Percentiles rank a stretch among this genome's conserved stretches.
Evolutionary conservation across 2,888 invertebrate species (phyloP).

Genomic region (Thymelicus lineola): DNA sequence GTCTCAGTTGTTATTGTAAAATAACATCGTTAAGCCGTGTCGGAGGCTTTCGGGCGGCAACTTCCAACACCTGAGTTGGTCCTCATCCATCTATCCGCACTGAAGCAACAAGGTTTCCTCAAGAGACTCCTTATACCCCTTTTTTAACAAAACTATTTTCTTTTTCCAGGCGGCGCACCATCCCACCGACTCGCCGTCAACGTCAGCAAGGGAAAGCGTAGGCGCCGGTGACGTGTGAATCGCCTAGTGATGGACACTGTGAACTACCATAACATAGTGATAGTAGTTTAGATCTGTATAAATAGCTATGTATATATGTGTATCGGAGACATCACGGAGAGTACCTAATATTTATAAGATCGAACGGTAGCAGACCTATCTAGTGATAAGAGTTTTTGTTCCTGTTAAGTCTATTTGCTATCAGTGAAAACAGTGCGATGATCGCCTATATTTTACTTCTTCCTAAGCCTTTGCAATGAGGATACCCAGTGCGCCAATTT

Average conservation of each 20-base stretch:
- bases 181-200: slow-evolving; percentile 65
- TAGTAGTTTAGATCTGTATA: slow-evolving; percentile 51
- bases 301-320: slow-evolving; percentile 49
- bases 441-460: too few species aligned
- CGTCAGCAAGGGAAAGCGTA: slow-evolving; percentile 51
- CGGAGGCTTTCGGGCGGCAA: too few species aligned
- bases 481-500: too few species aligned
- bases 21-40: too few species aligned
- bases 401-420: slow-evolving; percentile 6
- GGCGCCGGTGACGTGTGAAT: slow-evolving; percentile 50
- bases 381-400: slow-evolving; percentile 16
- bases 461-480: too few species aligned
- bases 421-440: background rate
- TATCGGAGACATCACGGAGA: slow-evolving; percentile 47
- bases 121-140: too few species aligned
- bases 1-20: too few species aligned
- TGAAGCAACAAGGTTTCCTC: too few species aligned
- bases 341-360: slow-evolving; percentile 46
- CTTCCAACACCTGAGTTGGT: too few species aligned
- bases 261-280: slow-evolving; percentile 50
- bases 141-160: background rate
- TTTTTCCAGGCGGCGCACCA: slow-evolving; percentile 74
- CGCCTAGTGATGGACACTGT: slow-evolving; percentile 42
- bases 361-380: slow-evolving; percentile 7
- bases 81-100: too few species aligned